These are phyloP conservation scores for Bellardia pandia DNA, from an alignment of 2,888 invertebrate species.

Conservation along the genomic window DNA sequence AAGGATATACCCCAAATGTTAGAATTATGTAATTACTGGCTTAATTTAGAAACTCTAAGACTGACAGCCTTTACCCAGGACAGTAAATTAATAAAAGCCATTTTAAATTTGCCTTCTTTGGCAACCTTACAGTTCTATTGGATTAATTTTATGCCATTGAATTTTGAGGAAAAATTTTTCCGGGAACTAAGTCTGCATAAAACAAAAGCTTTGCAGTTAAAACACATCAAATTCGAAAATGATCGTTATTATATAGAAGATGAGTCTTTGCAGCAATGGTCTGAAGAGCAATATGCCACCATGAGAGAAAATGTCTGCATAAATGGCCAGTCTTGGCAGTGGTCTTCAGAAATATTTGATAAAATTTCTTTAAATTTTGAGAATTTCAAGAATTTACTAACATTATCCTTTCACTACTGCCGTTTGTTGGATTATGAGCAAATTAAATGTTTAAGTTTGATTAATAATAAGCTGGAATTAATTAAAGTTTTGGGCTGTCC, in stretches of 20 bases:
- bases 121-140: constrained; percentile 71
- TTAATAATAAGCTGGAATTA: not conserved
- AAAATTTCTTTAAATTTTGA: constrained; percentile 48
- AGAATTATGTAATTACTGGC: constrained; percentile 54
- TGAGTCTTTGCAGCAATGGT: constrained; percentile 61
- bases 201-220: constrained; percentile 43
- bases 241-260: constrained; percentile 70
- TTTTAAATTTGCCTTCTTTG: constrained; percentile 62
- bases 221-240: constrained; percentile 64
- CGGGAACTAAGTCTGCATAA: constrained; percentile 27
- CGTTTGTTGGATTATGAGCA: constrained; percentile 64
- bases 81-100: constrained; percentile 46
- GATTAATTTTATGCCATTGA: constrained; percentile 67
- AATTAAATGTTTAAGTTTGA: constrained; percentile 33
- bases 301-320: constrained; percentile 73
- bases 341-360: constrained; percentile 58
- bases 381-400: constrained; percentile 49
- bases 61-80: constrained; percentile 69
- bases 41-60: constrained; percentile 56
- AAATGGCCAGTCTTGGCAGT: constrained; percentile 70
- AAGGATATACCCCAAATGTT: constrained; percentile 64
- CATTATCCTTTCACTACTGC: constrained; percentile 50
- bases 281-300: constrained; percentile 63
- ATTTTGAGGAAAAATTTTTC: constrained; percentile 67
- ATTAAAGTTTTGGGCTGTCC: constrained; percentile 64